phyloP scores from a whole-genome alignment of 2,113 vertebrate genomes.

The Pseudolaguvia tuberculata region DNA sequence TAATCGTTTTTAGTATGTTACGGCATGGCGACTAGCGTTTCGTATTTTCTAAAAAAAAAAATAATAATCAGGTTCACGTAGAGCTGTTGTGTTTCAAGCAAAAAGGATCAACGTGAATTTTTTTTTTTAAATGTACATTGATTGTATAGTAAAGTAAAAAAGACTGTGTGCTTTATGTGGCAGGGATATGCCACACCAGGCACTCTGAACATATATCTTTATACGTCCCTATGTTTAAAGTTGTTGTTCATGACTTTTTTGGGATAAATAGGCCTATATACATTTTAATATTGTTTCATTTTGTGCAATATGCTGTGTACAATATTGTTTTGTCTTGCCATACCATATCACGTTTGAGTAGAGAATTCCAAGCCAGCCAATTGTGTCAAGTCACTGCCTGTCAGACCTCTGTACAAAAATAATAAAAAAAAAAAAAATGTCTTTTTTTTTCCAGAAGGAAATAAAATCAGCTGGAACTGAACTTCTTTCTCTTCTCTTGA shows the following conservation, averaged over 20 bases:
- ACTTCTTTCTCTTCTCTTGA: conserved; percentile 58
- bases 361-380: conserved; percentile 89
- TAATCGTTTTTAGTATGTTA: conserved; percentile 99
- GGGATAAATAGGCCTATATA: conserved; percentile 54
- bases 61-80: conserved; percentile 85
- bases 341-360: conserved; percentile 81
- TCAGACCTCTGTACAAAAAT: conserved; percentile 94
- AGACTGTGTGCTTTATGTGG: conserved; percentile 98
- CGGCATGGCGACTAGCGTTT: conserved; percentile 99
- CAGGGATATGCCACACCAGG: conserved; percentile 86
- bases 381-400: conserved; percentile 99
- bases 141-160: conserved; percentile 96
- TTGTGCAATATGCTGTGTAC: conserved; percentile 99
- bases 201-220: conserved; percentile 89
- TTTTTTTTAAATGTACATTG: conserved; percentile 83
- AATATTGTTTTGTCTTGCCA: conserved; percentile 81
- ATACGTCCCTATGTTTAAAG: conserved; percentile 74
- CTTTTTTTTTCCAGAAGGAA: conserved; percentile 89
- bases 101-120: conserved; percentile 88
- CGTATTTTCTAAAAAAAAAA: conserved; percentile 76
- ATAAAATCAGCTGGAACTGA: conserved; percentile 99
- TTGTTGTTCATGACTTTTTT: conserved; percentile 81
- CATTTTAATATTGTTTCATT: conserved; percentile 78
- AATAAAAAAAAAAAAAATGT: conserved; percentile 40
- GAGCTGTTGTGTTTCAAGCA: conserved; percentile 99